A percentile compares a stretch with the other conserved stretches of the same genome.
These are phyloP conservation scores for Pygmarrhopalites habei DNA, from an alignment of 1,140 invertebrate genomes.

Conservation along the genomic window DNA sequence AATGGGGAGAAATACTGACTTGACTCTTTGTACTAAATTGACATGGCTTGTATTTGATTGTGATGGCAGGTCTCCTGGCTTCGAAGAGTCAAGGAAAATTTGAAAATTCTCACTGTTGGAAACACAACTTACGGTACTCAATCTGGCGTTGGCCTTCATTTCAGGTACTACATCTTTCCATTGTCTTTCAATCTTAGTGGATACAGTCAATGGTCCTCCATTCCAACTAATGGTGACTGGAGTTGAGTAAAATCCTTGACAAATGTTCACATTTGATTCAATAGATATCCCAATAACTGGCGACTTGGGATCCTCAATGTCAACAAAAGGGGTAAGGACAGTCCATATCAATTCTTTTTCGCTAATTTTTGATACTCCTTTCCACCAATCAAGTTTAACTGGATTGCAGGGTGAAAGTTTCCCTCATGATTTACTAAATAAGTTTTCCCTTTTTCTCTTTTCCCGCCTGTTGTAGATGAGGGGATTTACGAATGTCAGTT, in stretches of 20 bases:
- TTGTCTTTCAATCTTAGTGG: background rate
- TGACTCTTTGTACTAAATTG: background rate
- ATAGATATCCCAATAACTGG: constrained; percentile 49
- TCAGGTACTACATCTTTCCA: constrained; percentile 26
- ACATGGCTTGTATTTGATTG: background rate
- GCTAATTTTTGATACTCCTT: too few species aligned
- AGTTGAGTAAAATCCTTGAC: too few species aligned
- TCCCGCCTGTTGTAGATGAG: too few species aligned
- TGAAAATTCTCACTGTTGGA: constrained; percentile 51
- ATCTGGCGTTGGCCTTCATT: constrained; percentile 44
- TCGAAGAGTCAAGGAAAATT: constrained; percentile 46
- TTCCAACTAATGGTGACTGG: too few species aligned
- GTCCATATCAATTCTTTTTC: too few species aligned
- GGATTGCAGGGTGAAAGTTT: too few species aligned
- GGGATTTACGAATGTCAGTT: constrained; percentile 48
- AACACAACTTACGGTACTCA: constrained; percentile 51
- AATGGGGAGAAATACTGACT: too few species aligned
- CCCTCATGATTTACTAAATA: too few species aligned
- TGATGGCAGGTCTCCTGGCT: constrained; percentile 52
- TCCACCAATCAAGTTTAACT: too few species aligned
- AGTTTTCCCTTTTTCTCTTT: too few species aligned
- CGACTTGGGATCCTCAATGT: constrained; percentile 42
- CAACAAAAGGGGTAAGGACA: constrained; percentile 39
- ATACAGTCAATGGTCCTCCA: background rate
- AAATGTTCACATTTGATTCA: too few species aligned